phyloP scores from a whole-genome alignment of 2,888 invertebrate species.

The Alloplasta piceator region DNA sequence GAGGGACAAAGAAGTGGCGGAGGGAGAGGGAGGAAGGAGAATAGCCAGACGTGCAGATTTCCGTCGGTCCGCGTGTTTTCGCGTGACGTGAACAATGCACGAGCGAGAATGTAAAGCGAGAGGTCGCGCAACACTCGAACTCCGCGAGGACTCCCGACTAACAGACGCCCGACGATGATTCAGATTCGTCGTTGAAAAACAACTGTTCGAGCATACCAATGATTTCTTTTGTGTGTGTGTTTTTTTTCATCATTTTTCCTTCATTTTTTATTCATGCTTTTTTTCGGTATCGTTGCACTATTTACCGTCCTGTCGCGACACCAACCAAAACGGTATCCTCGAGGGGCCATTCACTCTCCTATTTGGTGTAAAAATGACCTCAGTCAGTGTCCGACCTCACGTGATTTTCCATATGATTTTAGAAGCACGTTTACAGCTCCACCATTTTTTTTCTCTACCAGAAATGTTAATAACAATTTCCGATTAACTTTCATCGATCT shows the following conservation, averaged over 20 bases:
- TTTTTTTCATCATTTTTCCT: neutral
- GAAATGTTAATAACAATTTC: too few relatives aligned
- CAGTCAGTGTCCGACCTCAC: too few relatives aligned
- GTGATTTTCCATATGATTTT: too few relatives aligned
- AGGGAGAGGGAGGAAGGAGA: neutral
- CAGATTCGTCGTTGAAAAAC: slow-evolving; percentile 61
- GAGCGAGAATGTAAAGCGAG: slow-evolving; percentile 16
- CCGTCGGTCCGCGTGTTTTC: slow-evolving; percentile 34
- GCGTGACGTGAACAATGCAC: slow-evolving; percentile 49
- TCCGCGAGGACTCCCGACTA: slow-evolving; percentile 31
- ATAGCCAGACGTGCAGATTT: slow-evolving; percentile 42
- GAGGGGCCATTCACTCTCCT: neutral
- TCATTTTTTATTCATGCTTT: neutral
- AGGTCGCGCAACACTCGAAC: slow-evolving; percentile 46
- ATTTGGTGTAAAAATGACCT: neutral
- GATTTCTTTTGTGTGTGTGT: slow-evolving; percentile 4
- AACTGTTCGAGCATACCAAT: slow-evolving; percentile 46
- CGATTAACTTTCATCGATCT: too few relatives aligned
- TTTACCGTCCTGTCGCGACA: slow-evolving; percentile 44
- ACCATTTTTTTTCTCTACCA: too few relatives aligned
- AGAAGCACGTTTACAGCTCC: too few relatives aligned
- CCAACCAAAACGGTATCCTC: slow-evolving; percentile 36
- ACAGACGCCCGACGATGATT: slow-evolving; percentile 58
- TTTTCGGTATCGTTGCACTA: slow-evolving; percentile 17
- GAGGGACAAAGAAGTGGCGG: neutral